phyloP scores from a whole-genome alignment of 2,888 invertebrate species.

The Drosophila mayaguana region DNA sequence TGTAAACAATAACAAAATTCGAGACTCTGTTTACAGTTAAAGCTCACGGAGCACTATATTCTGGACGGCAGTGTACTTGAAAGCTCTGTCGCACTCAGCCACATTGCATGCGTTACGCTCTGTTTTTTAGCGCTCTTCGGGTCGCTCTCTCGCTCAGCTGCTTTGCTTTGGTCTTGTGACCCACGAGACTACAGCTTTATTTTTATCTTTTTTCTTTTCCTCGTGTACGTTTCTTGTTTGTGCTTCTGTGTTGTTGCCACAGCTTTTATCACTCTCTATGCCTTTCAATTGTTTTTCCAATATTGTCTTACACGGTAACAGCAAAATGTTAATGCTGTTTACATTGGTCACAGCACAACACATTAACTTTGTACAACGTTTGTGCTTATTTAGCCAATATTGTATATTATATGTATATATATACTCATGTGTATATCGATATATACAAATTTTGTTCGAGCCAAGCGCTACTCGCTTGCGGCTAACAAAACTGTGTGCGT shows the following conservation, averaged over 20 bases:
- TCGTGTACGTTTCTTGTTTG: conserved; percentile 31
- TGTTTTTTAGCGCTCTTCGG: not conserved
- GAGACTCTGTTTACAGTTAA: conserved; percentile 18
- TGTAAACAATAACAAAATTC: conserved; percentile 37
- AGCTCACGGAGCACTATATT: conserved; percentile 43
- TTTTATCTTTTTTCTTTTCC: conserved; percentile 36
- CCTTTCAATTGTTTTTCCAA: conserved; percentile 63
- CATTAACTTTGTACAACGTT: conserved; percentile 17
- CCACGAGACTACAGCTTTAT: conserved; percentile 49
- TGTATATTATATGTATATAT: not conserved
- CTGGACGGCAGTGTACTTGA: conserved; percentile 50
- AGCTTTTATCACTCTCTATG: conserved; percentile 72
- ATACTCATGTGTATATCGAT: not conserved
- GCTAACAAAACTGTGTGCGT: conserved; percentile 34
- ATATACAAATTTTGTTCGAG: conserved; percentile 1
- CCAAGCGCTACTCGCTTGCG: conserved; percentile 13
- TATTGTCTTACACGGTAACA: conserved; percentile 59
- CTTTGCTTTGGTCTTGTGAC: conserved; percentile 71
- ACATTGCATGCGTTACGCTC: conserved; percentile 45
- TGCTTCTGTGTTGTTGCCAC: conserved; percentile 67
- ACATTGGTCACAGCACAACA: conserved; percentile 27
- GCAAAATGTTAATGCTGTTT: conserved; percentile 45
- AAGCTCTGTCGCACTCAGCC: conserved; percentile 56
- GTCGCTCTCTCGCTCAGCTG: conserved; percentile 42
- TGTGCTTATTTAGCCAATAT: conserved; percentile 14